Percentiles rank a stretch among this genome's conserved stretches.
Conservation (phyloP, 2,888 invertebrate genomes). For the Cantharis nigra region DNA sequence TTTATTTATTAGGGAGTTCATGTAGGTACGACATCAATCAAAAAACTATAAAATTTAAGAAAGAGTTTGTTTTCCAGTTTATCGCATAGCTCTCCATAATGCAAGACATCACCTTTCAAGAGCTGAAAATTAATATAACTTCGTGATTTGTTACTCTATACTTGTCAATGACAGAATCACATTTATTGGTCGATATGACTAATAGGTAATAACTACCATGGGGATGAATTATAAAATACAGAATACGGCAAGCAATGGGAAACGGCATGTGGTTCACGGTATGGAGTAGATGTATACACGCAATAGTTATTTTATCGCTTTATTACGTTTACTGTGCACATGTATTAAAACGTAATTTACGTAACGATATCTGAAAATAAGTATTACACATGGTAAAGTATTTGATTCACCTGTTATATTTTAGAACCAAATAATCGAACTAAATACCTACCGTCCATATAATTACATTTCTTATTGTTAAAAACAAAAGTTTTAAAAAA, state of each 20-base stretch:
- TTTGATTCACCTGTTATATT: background rate
- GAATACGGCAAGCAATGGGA: constrained; percentile 33
- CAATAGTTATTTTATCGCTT: constrained; percentile 27
- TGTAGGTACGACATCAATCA: background rate
- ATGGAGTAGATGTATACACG: constrained; percentile 32
- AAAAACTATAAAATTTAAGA: background rate
- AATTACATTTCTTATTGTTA: background rate
- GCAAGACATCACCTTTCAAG: background rate
- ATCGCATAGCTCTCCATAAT: background rate
- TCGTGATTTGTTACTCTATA: background rate
- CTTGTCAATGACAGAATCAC: background rate
- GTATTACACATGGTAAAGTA: background rate
- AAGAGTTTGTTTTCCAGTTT: background rate
- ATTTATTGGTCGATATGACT: constrained; percentile 31
- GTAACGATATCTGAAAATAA: background rate
- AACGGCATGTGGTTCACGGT: constrained; percentile 35
- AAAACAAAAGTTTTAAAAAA: background rate
- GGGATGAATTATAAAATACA: constrained; percentile 40
- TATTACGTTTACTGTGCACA: constrained; percentile 4
- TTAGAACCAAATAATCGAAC: background rate
- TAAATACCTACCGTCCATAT: background rate
- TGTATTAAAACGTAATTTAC: background rate
- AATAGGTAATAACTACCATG: constrained; percentile 25
- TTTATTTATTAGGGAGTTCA: background rate
- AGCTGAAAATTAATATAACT: background rate